A percentile compares a stretch with the other conserved stretches of the same genome.
Conservation (phyloP, 2,888 invertebrate genomes). For the Cryptus viduatorius region DNA sequence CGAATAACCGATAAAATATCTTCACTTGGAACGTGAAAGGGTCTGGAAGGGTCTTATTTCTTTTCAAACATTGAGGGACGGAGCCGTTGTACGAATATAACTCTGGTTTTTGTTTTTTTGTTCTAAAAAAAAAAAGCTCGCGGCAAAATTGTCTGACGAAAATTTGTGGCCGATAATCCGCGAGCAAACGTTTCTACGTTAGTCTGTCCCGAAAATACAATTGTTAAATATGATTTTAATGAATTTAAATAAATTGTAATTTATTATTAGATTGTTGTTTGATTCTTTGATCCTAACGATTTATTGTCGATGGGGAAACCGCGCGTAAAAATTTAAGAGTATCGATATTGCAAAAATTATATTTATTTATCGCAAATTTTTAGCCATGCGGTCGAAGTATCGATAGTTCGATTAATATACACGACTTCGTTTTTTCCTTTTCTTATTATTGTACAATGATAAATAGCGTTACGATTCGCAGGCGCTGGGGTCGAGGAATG, state of each 20-base stretch:
- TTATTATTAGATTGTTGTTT: constrained; percentile 79
- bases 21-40: constrained; percentile 32
- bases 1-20: constrained; percentile 37
- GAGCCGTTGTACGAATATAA: constrained; percentile 19
- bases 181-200: constrained; percentile 72
- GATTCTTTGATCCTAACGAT: constrained; percentile 26
- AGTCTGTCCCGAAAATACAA: constrained; percentile 75
- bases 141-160: constrained; percentile 3
- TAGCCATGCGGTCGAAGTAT: constrained; percentile 40
- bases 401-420: constrained; percentile 60
- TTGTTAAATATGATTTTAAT: constrained; percentile 82
- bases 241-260: constrained; percentile 82
- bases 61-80: constrained; percentile 11
- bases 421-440: constrained; percentile 33
- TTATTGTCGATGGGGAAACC: neutral
- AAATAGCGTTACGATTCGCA: constrained; percentile 37
- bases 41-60: constrained; percentile 17
- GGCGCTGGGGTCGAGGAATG: constrained; percentile 61
- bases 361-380: constrained; percentile 38
- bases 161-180: constrained; percentile 73
- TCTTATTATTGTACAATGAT: constrained; percentile 39
- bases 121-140: constrained; percentile 1
- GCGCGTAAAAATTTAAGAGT: neutral
- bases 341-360: constrained; percentile 57
- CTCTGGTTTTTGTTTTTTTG: constrained; percentile 32